Evolutionary conservation across 1,140 invertebrate species (phyloP).

Genomic region (Ridgeia piscesae): DNA sequence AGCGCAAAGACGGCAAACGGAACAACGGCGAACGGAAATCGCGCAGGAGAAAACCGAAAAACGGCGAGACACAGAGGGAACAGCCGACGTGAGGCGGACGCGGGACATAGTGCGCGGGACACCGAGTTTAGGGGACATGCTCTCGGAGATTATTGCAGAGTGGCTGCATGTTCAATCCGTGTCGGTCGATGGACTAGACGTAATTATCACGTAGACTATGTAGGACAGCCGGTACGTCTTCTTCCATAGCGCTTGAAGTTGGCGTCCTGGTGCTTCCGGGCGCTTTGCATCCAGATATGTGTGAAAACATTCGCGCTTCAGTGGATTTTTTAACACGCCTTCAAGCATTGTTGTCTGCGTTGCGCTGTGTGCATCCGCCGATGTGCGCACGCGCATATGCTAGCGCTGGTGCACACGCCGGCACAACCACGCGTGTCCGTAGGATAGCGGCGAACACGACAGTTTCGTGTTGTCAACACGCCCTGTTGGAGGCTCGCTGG

Average conservation of each 20-base stretch:
- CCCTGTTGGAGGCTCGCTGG: background rate
- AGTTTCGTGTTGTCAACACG: background rate
- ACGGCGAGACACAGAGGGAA: background rate
- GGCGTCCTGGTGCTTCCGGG: background rate
- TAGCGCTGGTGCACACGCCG: background rate
- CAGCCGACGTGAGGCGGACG: background rate
- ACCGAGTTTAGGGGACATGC: too few relatives aligned
- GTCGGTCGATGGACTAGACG: background rate
- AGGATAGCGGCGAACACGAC: background rate
- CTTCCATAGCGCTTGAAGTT: background rate
- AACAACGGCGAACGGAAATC: too few relatives aligned
- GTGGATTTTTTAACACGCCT: background rate
- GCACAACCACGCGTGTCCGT: background rate
- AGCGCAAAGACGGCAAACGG: too few relatives aligned
- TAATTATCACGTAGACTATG: background rate
- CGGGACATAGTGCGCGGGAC: background rate
- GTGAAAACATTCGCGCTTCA: background rate
- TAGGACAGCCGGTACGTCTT: background rate
- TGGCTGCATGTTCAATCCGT: too few relatives aligned
- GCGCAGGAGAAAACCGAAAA: background rate
- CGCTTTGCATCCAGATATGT: background rate
- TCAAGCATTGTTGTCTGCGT: background rate
- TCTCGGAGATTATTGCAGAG: too few relatives aligned
- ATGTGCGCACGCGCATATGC: background rate
- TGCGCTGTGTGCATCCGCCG: background rate